Percentiles rank a stretch among this genome's conserved stretches.
phyloP scores from a whole-genome alignment of 2,888 invertebrate species.

The Syrphus vitripennis region DNA sequence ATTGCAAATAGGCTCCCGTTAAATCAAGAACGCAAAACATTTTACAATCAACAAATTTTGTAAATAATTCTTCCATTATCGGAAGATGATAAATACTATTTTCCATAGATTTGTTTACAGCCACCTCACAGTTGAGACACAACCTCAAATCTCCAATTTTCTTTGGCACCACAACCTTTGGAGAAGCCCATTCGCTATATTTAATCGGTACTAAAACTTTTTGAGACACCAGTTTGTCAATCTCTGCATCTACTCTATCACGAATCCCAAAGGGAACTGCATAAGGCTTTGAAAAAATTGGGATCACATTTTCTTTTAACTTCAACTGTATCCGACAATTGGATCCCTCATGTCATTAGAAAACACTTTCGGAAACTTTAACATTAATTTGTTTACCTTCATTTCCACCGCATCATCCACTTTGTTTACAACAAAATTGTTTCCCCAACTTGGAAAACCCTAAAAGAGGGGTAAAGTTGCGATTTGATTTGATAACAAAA shows the following conservation, averaged over 20 bases:
- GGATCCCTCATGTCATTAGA: conserved; percentile 13
- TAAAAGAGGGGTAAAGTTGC: conserved; percentile 35
- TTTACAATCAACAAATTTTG: neutral
- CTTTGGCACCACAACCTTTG: conserved; percentile 5
- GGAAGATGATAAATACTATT: conserved; percentile 44
- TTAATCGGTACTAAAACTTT: conserved; percentile 11
- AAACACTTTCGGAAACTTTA: conserved; percentile 31
- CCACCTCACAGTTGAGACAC: conserved; percentile 40
- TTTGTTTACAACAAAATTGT: conserved; percentile 22
- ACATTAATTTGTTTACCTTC: neutral
- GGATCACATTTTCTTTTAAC: conserved; percentile 13
- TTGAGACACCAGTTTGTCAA: conserved; percentile 9
- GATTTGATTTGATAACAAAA: neutral
- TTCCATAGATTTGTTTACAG: conserved; percentile 42
- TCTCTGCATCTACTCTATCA: conserved; percentile 17
- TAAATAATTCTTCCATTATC: conserved; percentile 43
- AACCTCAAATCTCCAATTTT: conserved; percentile 18
- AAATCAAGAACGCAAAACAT: conserved; percentile 26
- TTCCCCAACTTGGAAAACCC: conserved; percentile 35
- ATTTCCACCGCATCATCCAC: conserved; percentile 18
- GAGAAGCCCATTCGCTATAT: neutral
- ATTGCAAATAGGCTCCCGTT: conserved; percentile 25
- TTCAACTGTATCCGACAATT: conserved; percentile 4
- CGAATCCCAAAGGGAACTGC: conserved; percentile 26
- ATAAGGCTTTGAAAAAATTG: conserved; percentile 45